Evolutionary conservation across 2,797 vertebrate genomes (phyloP).

Genomic region (Avahi laniger): DNA sequence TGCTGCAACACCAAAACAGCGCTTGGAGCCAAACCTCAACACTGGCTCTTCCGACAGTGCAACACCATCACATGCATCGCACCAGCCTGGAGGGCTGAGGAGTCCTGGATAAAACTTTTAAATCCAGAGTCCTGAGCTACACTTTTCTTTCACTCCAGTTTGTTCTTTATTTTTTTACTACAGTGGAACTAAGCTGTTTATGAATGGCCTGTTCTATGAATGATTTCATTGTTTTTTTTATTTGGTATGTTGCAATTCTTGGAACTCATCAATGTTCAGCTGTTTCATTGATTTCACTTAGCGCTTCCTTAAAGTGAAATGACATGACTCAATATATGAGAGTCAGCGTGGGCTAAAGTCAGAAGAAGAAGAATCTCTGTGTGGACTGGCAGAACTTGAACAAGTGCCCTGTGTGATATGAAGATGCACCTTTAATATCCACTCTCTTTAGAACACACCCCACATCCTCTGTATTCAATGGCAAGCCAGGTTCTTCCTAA

Average conservation of each 20-base stretch:
- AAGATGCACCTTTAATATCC: background rate
- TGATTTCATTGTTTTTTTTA: constrained; percentile 45
- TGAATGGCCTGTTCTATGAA: constrained; percentile 39
- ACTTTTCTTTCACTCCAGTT: background rate
- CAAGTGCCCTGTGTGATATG: background rate
- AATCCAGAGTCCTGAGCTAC: background rate
- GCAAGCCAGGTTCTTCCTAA: constrained; percentile 57
- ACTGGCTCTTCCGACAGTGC: constrained; percentile 82
- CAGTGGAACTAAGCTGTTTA: background rate
- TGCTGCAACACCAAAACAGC: constrained; percentile 72
- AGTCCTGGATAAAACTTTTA: constrained; percentile 59
- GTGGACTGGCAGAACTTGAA: constrained; percentile 23
- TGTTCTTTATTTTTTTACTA: constrained; percentile 18
- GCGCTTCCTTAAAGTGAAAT: constrained; percentile 54
- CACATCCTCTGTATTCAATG: constrained; percentile 42
- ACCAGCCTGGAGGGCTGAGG: constrained; percentile 80
- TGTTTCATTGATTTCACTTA: constrained; percentile 46
- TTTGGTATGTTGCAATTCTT: constrained; percentile 34
- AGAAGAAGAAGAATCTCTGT: background rate
- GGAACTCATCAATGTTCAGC: constrained; percentile 17
- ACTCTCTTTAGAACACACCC: constrained; percentile 20
- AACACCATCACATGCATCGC: constrained; percentile 81
- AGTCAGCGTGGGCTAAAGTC: background rate
- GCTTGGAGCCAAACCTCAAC: background rate
- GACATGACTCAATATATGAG: background rate